A percentile compares a stretch with the other conserved stretches of the same genome.
Evolutionary conservation across 2,113 vertebrate species (phyloP).

Genomic region (Heliornis fulica): DNA sequence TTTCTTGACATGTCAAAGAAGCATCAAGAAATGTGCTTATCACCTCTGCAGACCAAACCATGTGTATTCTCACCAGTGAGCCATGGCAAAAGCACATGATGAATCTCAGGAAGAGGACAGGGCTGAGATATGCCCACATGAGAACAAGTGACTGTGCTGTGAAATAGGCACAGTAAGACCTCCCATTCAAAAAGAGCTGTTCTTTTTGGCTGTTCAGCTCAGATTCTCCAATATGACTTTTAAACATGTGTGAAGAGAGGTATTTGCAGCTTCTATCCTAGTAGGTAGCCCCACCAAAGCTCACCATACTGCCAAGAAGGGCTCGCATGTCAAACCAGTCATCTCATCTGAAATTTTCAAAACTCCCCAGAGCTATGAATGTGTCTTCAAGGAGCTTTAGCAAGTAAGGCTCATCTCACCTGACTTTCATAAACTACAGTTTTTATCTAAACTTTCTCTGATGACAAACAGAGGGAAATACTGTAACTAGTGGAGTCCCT

Average conservation of each 20-base stretch:
- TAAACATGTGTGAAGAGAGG: background rate
- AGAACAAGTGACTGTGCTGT: background rate
- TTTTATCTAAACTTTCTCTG: background rate
- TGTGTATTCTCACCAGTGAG: accelerated
- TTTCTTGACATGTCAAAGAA: background rate
- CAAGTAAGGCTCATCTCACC: background rate
- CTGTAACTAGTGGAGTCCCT: too few relatives aligned
- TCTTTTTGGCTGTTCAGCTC: background rate
- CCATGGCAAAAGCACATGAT: background rate
- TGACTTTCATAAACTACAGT: background rate
- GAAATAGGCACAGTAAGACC: background rate
- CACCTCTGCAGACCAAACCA: background rate
- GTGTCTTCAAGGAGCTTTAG: background rate
- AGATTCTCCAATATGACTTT: background rate
- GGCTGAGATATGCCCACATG: background rate
- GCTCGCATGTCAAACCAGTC: background rate
- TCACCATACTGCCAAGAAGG: background rate
- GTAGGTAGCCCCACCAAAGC: background rate
- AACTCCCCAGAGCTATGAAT: background rate
- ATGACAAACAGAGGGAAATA: background rate
- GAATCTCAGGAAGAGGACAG: background rate
- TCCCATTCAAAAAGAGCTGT: background rate
- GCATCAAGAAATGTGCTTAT: background rate
- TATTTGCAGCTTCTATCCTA: background rate
- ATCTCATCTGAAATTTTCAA: background rate